Evolutionary conservation across 2,888 invertebrate species (phyloP).

Genomic region (Boloria selene): DNA sequence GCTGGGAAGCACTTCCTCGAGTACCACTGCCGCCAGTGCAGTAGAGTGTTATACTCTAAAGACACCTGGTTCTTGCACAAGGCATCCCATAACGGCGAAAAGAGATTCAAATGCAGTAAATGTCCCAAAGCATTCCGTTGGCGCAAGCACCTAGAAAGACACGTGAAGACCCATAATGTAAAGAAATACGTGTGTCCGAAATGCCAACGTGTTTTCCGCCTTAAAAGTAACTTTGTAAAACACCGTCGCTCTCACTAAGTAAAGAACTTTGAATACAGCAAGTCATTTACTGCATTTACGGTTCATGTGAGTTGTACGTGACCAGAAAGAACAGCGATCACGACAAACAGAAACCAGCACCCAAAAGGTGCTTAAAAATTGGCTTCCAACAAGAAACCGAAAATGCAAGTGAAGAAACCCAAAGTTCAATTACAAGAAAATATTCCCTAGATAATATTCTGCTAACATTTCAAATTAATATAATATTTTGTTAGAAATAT

Average conservation of each 20-base stretch:
- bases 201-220: neutral
- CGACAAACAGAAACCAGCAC: neutral
- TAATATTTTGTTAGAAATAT: too few relatives aligned
- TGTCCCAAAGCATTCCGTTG: neutral
- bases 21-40: neutral
- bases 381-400: neutral
- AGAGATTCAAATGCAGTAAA: neutral
- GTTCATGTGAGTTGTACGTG: conserved; percentile 3
- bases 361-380: neutral
- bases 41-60: neutral
- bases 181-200: neutral
- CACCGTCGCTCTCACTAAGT: neutral
- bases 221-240: neutral
- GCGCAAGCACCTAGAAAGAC: neutral
- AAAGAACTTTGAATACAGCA: neutral
- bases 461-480: too few relatives aligned
- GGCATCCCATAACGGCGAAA: neutral
- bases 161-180: neutral
- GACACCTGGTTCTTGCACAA: neutral
- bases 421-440: neutral
- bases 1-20: too few relatives aligned
- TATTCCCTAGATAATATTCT: too few relatives aligned
- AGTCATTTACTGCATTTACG: neutral
- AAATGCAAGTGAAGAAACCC: neutral
- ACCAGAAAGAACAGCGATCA: neutral